phyloP scores from a whole-genome alignment of 2,113 vertebrate species.

The Thomomys bottae region DNA sequence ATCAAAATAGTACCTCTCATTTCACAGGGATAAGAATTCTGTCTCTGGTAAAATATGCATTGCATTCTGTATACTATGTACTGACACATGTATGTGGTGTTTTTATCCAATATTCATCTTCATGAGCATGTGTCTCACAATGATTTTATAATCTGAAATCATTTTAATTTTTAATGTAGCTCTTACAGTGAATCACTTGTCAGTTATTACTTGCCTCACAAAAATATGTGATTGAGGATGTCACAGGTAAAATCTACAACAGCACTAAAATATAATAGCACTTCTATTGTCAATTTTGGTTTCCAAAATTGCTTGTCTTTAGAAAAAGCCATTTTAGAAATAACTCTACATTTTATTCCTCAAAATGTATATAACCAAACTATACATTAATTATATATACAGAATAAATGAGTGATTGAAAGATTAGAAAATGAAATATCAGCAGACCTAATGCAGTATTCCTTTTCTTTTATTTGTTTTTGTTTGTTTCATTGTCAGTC shows the following conservation, averaged over 20 bases:
- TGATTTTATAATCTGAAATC: neutral
- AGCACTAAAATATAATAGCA: neutral
- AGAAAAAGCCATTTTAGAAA: neutral
- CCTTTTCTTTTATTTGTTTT: too few species aligned
- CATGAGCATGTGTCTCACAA: neutral
- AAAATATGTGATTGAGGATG: neutral
- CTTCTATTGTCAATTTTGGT: neutral
- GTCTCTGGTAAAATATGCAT: neutral
- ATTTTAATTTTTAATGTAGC: neutral
- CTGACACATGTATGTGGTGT: neutral
- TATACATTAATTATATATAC: too few species aligned
- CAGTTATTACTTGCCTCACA: neutral
- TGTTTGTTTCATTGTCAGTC: too few species aligned
- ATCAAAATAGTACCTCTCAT: neutral
- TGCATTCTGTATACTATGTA: neutral
- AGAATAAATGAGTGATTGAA: too few species aligned
- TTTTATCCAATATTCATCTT: neutral
- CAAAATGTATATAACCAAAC: neutral
- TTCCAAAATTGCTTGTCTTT: neutral
- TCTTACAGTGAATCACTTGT: neutral
- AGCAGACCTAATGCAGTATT: neutral
- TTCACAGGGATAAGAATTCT: neutral
- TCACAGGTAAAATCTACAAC: neutral
- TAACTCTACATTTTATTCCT: neutral
- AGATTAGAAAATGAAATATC: neutral